These are phyloP conservation scores for Eristalinus aeneus DNA, from an alignment of 2,888 invertebrate genomes.

Conservation along the genomic window DNA sequence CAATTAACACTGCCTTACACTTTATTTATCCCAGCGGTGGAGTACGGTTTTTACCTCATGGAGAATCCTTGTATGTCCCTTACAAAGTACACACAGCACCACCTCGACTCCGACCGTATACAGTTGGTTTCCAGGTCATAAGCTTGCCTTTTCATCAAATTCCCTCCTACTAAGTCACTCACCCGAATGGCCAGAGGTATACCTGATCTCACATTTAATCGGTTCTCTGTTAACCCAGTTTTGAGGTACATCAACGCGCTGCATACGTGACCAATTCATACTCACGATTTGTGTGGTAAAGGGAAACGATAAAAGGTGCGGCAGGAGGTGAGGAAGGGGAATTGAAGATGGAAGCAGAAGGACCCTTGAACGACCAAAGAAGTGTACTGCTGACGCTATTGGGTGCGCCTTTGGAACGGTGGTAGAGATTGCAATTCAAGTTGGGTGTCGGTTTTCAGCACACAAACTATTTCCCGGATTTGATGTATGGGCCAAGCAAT, in stretches of 20 bases:
- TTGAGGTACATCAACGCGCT: slow-evolving; percentile 16
- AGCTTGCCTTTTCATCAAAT: slow-evolving; percentile 48
- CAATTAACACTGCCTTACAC: neutral
- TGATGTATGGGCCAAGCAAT: slow-evolving; percentile 30
- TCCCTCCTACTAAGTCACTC: neutral
- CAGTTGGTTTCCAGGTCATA: slow-evolving; percentile 15
- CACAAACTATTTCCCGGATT: slow-evolving; percentile 46
- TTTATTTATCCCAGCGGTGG: too few relatives aligned
- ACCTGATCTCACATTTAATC: slow-evolving; percentile 54
- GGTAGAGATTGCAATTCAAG: neutral
- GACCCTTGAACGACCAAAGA: neutral
- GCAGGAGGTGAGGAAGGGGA: neutral
- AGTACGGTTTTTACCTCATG: too few relatives aligned
- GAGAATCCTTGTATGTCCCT: neutral
- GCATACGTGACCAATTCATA: slow-evolving; percentile 32
- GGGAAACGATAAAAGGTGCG: neutral
- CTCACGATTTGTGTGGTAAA: neutral
- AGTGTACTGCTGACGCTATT: neutral
- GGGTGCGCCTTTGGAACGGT: neutral
- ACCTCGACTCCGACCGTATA: neutral
- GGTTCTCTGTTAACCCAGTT: slow-evolving; percentile 61
- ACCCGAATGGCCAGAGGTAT: slow-evolving; percentile 11
- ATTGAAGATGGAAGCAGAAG: neutral
- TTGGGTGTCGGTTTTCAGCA: slow-evolving; percentile 44
- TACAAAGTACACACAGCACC: neutral